A percentile compares a stretch with the other conserved stretches of the same genome.
phyloP scores from a whole-genome alignment of 2,888 invertebrate genomes.

The Eristalinus aeneus region DNA sequence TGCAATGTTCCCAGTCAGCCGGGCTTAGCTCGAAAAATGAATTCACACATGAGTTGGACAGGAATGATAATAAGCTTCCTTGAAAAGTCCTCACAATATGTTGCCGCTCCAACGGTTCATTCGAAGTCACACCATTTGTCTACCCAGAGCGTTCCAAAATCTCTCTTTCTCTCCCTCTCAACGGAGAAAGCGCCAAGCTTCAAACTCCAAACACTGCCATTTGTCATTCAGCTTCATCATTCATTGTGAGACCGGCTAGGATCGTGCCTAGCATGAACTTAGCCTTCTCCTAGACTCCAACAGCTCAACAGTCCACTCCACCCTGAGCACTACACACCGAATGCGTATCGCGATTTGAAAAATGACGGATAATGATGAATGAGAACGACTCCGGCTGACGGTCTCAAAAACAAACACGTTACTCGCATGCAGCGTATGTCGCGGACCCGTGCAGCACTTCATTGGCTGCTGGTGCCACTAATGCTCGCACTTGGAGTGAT shows the following conservation, averaged over 20 bases:
- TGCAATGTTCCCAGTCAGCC: too few relatives aligned
- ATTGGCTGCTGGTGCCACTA: conserved; percentile 35
- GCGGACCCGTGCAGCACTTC: conserved; percentile 24
- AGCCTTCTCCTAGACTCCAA: conserved; percentile 2
- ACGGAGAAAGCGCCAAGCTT: not conserved
- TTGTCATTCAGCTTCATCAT: conserved; percentile 68
- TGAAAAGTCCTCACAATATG: not conserved
- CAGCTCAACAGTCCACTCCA: not conserved
- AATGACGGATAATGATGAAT: conserved; percentile 71
- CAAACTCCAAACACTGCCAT: conserved; percentile 43
- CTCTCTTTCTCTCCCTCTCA: not conserved
- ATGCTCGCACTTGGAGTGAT: conserved; percentile 46
- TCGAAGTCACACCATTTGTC: not conserved
- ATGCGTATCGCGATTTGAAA: conserved; percentile 59
- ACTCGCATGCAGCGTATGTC: conserved; percentile 43
- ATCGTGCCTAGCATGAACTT: conserved; percentile 51
- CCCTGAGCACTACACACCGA: not conserved
- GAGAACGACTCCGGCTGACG: conserved; percentile 59
- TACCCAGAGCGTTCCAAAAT: not conserved
- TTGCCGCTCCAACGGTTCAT: not conserved
- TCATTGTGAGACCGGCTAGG: conserved; percentile 43
- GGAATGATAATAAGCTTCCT: too few relatives aligned
- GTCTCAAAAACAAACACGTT: conserved; percentile 65
- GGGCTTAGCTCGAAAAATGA: too few relatives aligned
- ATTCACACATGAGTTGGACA: too few relatives aligned